Base-by-base conservation (phyloP, 2,888 invertebrate species). In the Tuberolachnus salignus region DNA sequence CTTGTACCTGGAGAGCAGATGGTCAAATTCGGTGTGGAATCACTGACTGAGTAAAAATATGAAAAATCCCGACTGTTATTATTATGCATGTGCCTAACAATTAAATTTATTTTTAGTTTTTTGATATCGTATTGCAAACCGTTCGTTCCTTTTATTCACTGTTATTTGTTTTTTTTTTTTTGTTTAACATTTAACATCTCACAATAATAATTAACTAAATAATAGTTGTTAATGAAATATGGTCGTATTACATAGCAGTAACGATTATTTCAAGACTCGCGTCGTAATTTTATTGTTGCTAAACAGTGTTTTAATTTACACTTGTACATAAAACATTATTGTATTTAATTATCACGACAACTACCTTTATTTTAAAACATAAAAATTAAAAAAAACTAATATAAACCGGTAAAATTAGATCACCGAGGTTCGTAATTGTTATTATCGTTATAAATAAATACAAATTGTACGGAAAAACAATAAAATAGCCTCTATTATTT, bases 161-260 rank as follows among this genome's bases (percentile, higher is more conserved):
- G 21, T 34, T 53, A 19, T 67, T 67, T 34, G 51, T 67, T 26
- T 10, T 23, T 66, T 46, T 14, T 46, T 63, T 64, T 21, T 23
- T 46, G 23, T 67, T 19, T 34, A 34, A 34, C 34, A 34, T 64
- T 64, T 34, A 19, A 21, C 44, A 14, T 6, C 13, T 64, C 19
- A 13, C 26, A 46, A 64, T 64, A 46, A 64, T 21, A 64, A 21
- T 64, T 64, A 21, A 46, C 13, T 64, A 21, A 13, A 63, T 44
- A 34, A 34, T 34, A 34, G 6, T 34, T 34, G 34, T 34, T 34
- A 34, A 34, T 63, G 19, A 44, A 42, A 3, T 44, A 34, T 26
- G 21, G 13, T 21, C 4, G 13, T 46, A 21, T 14, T 21, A 64
- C 44, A 21, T 46, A 64, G 19, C 21, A 64, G 42, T 63, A 14